These are phyloP conservation scores for Caranx melampygus DNA, from an alignment of 2,113 vertebrate genomes.

Conservation along the genomic window DNA sequence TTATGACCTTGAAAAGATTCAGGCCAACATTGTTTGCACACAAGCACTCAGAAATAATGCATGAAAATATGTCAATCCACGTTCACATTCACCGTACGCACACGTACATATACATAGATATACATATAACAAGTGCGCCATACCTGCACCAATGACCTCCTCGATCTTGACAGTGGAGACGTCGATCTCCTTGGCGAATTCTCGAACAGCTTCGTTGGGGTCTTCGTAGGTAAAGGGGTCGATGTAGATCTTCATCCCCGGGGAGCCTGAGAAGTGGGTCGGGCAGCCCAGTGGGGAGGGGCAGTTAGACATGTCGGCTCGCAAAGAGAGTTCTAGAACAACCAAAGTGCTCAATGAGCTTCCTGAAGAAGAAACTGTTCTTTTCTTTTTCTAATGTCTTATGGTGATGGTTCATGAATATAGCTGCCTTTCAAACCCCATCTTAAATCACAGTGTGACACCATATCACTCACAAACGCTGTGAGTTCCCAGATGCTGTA, in stretches of 20 bases:
- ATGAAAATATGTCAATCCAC: background rate
- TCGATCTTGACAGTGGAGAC: conserved; percentile 99
- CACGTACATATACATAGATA: background rate
- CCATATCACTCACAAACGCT: conserved; percentile 50
- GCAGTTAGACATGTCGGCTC: conserved; percentile 86
- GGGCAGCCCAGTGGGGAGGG: conserved; percentile 85
- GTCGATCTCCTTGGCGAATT: conserved; percentile 99
- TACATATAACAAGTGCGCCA: background rate
- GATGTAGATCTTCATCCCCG: conserved; percentile 99
- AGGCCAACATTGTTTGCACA: conserved; percentile 32
- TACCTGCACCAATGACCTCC: conserved; percentile 99
- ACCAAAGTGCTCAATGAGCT: conserved; percentile 75
- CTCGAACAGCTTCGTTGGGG: conserved; percentile 96
- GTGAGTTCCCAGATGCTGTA: conserved; percentile 31
- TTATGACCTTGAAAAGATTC: conserved; percentile 39
- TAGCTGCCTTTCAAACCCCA: conserved; percentile 18
- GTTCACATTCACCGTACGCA: background rate
- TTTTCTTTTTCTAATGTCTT: conserved; percentile 27
- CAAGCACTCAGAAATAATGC: conserved; percentile 4
- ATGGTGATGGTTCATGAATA: conserved; percentile 31
- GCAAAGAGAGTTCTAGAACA: conserved; percentile 86
- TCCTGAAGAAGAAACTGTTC: conserved; percentile 40
- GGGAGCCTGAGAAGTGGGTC: conserved; percentile 90
- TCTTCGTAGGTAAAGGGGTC: conserved; percentile 99
- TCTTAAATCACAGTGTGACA: conserved; percentile 46